These are phyloP conservation scores for Eulithis prunata DNA, from an alignment of 2,888 invertebrate genomes.

Conservation along the genomic window DNA sequence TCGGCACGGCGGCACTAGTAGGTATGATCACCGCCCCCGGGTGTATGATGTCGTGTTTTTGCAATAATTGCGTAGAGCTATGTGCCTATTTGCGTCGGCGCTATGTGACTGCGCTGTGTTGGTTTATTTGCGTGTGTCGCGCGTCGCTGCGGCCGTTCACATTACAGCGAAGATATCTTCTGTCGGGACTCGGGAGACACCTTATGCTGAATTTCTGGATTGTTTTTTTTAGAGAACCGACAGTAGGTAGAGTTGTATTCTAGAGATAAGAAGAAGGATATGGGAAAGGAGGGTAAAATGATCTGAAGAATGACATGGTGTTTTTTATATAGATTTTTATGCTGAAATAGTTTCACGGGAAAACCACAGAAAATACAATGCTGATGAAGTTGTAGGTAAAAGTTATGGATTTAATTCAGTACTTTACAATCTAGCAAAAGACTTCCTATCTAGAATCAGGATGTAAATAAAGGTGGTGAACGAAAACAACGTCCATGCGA, in stretches of 20 bases:
- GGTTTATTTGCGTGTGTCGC: conserved; percentile 79
- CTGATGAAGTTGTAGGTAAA: too few species aligned
- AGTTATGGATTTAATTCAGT: too few species aligned
- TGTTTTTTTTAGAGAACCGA: too few species aligned
- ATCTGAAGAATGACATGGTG: too few species aligned
- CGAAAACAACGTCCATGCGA: background rate
- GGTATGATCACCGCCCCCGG: conserved; percentile 24
- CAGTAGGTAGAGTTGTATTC: too few species aligned
- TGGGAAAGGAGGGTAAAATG: too few species aligned
- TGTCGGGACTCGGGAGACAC: conserved; percentile 10
- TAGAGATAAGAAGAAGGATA: too few species aligned
- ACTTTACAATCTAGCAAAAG: too few species aligned
- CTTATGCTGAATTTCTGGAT: conserved; percentile 1
- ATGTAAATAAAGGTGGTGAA: background rate
- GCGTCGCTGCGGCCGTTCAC: conserved; percentile 78
- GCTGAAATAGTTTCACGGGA: too few species aligned
- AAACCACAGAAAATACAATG: too few species aligned
- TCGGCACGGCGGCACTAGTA: conserved; percentile 21
- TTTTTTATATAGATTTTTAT: too few species aligned
- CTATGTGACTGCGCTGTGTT: conserved; percentile 39
- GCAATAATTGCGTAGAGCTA: conserved; percentile 57
- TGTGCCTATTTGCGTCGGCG: conserved; percentile 66
- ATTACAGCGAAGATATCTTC: conserved; percentile 39
- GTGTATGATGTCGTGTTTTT: conserved; percentile 46
- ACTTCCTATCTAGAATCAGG: too few species aligned